phyloP scores from a whole-genome alignment of 37 sponge, comb jelly and placozoan genomes.

The Ianthella basta region DNA sequence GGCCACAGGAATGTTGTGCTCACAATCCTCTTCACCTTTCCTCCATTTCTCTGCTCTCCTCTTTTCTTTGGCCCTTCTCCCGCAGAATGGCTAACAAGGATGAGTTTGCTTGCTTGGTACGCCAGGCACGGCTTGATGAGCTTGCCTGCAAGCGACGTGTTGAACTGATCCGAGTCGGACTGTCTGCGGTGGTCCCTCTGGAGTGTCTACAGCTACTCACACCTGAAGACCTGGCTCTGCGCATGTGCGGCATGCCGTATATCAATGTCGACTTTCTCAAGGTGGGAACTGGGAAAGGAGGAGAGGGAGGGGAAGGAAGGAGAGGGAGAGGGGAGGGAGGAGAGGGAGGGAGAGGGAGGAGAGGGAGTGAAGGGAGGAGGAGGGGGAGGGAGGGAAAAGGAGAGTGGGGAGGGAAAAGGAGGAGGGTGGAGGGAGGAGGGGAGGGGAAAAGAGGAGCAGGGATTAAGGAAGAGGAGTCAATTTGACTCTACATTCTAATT shows the following conservation, averaged over 20 bases:
- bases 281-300: conserved; percentile 27
- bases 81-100: conserved; percentile 65
- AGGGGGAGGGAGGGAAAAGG: no score
- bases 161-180: conserved; percentile 71
- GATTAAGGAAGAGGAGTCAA: no score
- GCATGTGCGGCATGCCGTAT: conserved; percentile 85
- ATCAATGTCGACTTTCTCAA: conserved; percentile 86
- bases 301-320: neutral
- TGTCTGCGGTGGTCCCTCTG: conserved; percentile 90
- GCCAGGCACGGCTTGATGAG: conserved; percentile 65
- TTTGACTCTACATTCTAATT: no score
- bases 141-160: conserved; percentile 58
- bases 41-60: neutral
- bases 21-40: no score
- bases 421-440: no score
- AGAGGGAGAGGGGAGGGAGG: no score
- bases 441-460: no score
- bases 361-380: neutral
- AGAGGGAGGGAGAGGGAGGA: neutral
- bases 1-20: no score
- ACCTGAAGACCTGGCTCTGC: conserved; percentile 77
- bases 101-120: conserved; percentile 68
- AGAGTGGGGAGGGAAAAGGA: no score
- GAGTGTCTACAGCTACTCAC: conserved; percentile 76
- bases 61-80: neutral